Evolutionary conservation across 2,113 vertebrate species (phyloP).

Genomic region (Egretta garzetta): DNA sequence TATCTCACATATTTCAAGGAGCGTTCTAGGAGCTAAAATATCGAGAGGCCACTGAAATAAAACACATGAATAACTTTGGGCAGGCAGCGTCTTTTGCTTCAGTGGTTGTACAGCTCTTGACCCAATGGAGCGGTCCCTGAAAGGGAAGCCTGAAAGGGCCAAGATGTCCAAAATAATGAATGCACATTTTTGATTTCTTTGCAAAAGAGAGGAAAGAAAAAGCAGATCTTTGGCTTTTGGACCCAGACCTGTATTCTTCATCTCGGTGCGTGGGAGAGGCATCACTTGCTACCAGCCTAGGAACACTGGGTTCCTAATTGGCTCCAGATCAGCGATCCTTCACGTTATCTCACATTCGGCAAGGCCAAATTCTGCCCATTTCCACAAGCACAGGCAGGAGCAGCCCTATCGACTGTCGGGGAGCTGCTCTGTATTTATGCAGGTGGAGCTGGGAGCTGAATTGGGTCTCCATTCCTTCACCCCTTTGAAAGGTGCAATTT

Average conservation of each 20-base stretch:
- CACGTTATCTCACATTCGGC: accelerated
- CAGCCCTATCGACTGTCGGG: accelerated
- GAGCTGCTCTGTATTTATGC: background rate
- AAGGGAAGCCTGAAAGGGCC: background rate
- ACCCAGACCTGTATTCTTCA: background rate
- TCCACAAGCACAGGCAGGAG: background rate
- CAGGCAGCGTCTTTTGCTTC: background rate
- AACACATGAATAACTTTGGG: background rate
- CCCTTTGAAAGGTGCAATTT: background rate
- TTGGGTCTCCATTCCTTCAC: background rate
- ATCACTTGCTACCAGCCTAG: background rate
- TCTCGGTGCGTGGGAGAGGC: background rate
- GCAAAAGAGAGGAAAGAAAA: background rate
- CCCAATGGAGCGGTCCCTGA: background rate
- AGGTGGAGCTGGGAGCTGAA: background rate
- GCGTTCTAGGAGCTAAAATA: background rate
- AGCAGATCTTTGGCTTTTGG: background rate
- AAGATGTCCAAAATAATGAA: background rate
- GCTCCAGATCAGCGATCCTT: background rate
- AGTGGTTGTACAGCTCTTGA: background rate
- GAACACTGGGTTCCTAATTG: background rate
- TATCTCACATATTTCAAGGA: background rate
- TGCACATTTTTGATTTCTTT: background rate
- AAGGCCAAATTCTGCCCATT: background rate
- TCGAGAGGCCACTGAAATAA: background rate